Percentiles rank a stretch among this genome's conserved stretches.
These are phyloP conservation scores for Epinephelus malabaricus DNA, from an alignment of 2,797 vertebrate species.

Conservation along the genomic window DNA sequence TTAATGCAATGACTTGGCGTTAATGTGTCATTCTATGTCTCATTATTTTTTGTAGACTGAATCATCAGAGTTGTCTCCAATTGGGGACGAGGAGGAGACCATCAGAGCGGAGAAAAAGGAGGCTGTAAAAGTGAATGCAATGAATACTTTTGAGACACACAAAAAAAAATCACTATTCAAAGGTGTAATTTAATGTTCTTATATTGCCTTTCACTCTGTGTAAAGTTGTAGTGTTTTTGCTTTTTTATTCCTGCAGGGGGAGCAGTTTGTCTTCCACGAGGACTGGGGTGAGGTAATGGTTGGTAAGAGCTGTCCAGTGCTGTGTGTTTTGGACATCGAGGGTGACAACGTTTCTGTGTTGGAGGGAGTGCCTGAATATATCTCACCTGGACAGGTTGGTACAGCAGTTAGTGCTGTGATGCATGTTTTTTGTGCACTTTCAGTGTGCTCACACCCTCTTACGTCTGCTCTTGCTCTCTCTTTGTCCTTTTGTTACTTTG, in stretches of 20 bases:
- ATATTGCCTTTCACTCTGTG: neutral
- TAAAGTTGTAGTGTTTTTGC: neutral
- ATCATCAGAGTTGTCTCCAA: conserved; percentile 81
- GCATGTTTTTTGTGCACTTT: neutral
- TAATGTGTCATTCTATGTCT: neutral
- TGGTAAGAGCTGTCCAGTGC: conserved; percentile 87
- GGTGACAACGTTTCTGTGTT: conserved; percentile 91
- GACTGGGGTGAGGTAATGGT: conserved; percentile 94
- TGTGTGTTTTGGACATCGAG: conserved; percentile 92
- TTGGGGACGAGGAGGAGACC: conserved; percentile 83
- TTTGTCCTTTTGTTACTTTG: neutral
- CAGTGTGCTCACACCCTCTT: neutral
- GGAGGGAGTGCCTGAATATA: conserved; percentile 90
- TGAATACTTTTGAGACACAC: neutral
- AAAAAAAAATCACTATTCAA: neutral
- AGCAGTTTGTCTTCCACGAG: conserved; percentile 92
- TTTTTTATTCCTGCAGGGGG: conserved; percentile 82
- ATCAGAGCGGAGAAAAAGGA: conserved; percentile 82
- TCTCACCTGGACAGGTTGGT: conserved; percentile 96
- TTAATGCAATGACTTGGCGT: neutral
- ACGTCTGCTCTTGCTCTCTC: neutral
- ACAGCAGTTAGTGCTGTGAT: neutral
- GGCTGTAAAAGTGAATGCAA: conserved; percentile 75
- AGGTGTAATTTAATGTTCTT: neutral
- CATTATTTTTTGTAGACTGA: conserved; percentile 76